Percentiles rank a stretch among this genome's conserved stretches.
These are phyloP conservation scores for Vulpes vulpes DNA, from an alignment of 2,113 vertebrate genomes.

Conservation along the genomic window DNA sequence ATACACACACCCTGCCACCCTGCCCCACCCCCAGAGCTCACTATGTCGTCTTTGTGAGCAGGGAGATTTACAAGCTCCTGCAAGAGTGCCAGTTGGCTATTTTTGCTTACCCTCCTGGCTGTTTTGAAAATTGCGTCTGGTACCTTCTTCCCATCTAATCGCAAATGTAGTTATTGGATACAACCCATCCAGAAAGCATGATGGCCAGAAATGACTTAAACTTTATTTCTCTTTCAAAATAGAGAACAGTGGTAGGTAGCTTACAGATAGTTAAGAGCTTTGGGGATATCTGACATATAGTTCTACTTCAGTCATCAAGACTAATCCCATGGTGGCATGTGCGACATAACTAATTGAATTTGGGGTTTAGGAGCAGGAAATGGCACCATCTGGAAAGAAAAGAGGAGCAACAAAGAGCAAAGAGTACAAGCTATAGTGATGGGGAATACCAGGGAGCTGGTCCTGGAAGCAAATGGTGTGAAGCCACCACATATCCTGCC, in stretches of 20 bases:
- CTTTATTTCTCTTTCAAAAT: slow-evolving; percentile 16
- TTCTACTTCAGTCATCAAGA: not conserved
- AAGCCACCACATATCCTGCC: slow-evolving; percentile 5
- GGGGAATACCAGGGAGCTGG: slow-evolving; percentile 5
- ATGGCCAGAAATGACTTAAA: not conserved
- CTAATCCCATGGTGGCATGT: not conserved
- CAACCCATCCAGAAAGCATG: not conserved
- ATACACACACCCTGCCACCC: too few relatives aligned
- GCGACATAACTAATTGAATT: slow-evolving; percentile 47
- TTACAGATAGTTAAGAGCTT: not conserved
- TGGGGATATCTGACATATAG: not conserved
- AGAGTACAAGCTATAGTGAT: not conserved
- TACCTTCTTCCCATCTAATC: not conserved
- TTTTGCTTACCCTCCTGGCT: not conserved
- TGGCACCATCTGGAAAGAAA: slow-evolving; percentile 62
- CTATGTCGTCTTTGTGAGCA: not conserved
- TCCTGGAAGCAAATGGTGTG: not conserved
- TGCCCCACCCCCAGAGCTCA: not conserved
- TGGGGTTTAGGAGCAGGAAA: slow-evolving; percentile 80
- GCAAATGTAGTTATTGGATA: not conserved
- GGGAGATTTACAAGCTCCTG: not conserved
- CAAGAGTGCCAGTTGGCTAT: not conserved
- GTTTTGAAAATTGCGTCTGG: not conserved
- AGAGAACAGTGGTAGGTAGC: not conserved
- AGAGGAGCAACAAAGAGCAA: slow-evolving; percentile 34